Evolutionary conservation across 2,888 invertebrate species (phyloP), one percentile per base, ranked within the genome.

Genomic region (Mythimna ferrago): DNA sequence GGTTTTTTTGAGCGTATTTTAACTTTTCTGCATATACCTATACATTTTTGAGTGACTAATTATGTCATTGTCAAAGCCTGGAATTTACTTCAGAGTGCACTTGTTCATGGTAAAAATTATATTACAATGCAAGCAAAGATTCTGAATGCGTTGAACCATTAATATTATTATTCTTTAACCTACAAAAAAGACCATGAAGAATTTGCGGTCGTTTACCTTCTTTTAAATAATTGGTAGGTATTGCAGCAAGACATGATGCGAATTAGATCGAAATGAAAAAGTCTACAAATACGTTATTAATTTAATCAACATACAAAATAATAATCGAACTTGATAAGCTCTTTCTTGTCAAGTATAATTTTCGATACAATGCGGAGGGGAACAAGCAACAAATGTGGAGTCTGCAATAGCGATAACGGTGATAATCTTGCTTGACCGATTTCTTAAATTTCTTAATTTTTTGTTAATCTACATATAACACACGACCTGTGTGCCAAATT

Each of bases 141-240:
- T 73, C 0, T 21, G 35, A 73, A 80, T 48, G 35, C 14, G 4
- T 26, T 58, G 6, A 44, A 73, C 53, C 63, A 53, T 44, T n/a
- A 9, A 41, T 73, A 35, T 44, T 71, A 57, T 71, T 10, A 57
- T 32, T 57, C 32, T n/a, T 72, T 32, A 73, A 80, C 16, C 57
- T 35, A 41, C 21, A 79, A 38, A 51, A 51, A 77, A 56, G 6
- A 26, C 32, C 72, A 48, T 71, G 79, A 41, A 71, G 11, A 79
- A 71, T 53, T 53, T 53, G 16, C 19, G 53, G 53, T n/a, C n/a
- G n/a, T 38, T 7, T 44, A 44, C 16, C 10, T 26, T n/a, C 32
- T 71, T 41, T 38, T 19, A n/a, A 60, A 48, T 79, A 26, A 60
- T 72, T 79, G 16, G 38, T 69, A 54, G n/a, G 48, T 69, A 69